Base-by-base conservation (phyloP, 2,113 vertebrate species). In the Dryoscopus gambensis region DNA sequence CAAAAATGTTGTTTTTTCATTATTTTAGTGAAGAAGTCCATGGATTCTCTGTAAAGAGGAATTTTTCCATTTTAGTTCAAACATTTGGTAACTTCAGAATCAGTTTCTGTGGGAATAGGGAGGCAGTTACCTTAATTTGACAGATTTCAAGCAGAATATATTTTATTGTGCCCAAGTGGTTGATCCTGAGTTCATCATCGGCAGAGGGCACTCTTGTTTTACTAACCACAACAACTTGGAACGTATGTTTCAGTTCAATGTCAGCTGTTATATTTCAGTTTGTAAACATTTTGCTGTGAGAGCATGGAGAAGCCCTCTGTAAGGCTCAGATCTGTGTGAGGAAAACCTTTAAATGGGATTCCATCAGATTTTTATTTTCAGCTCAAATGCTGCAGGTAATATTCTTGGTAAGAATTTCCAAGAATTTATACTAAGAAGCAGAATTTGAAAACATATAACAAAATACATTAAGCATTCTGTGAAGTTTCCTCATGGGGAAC, bases 131-230 rank as follows among this genome's bases (percentile, higher is more conserved):
- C 50, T 65, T 73, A 22, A 83, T 62, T 42, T 62, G 50, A 65
- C 12, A 11, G 3, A 11, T 59, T 84, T 67, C 31, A 75, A 80
- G 49, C 20, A 20, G 24, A 53, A 37, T 2, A 0, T 64, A 8
- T 37, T 91, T 88, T 50, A 35, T 55, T 62, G 25, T 89, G 62
- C 65, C 88, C 50, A 84, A 42, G 62, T 24, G 6, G 28, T 63
- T 86, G 69, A 90, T 97, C 96, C 62, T 15, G 56, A 92, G 64
- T 63, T 91, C 86, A 30, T 80, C 47, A 86, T 95, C 96, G 14
- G 96, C 94, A 97, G 97, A 97, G 97, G 97, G 97, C 97, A 97
- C 79, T 95, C 93, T 97, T 96, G 97, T 88, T 97, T 97, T 96
- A 95, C 89, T 92, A 94, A 94, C 88, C 84, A 93, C 46, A 87